Base-by-base conservation (phyloP, 2,113 vertebrate genomes). In the Oreochromis aureus region DNA sequence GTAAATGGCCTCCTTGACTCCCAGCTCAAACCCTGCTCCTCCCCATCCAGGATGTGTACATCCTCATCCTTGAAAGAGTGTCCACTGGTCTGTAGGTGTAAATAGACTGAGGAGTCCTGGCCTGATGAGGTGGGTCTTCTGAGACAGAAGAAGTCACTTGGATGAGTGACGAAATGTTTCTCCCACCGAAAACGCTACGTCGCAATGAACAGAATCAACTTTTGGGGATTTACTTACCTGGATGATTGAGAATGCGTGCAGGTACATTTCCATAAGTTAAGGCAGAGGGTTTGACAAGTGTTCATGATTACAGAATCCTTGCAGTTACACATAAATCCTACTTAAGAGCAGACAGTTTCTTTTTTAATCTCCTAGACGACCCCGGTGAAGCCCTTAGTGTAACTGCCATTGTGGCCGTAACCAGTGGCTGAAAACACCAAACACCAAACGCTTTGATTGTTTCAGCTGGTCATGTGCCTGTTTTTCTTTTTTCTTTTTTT, bases 161-260 rank as follows among this genome's bases (percentile, higher is more conserved):
- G 55, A 58, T 58, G 0, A 0, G 24, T 58, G 4, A 58, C 0
- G 2, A 0, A 58, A 30, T 0, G 13, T 58, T 58, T 58, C 24
- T 58, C 24, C 55, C 7, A 30, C 55, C 15, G 55, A 58, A 30
- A 58, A 58, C 0, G 2, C 1, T 0, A 5, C 24, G 3, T 34
- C 30, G 30, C 32, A 16, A 61, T 34, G 58, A 61, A 61, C 58
- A 61, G 58, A 61, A 61, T 61, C 58, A 34, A 34, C 58, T 61
- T 61, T 61, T 61, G 3, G 30, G 8, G 30, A 61, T 61, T 61
- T 18, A 61, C 58, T 34, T 34, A 61, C 0, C 0, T 61, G 58
- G 58, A 61, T 61, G 58, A 61, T 61, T 61, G 58, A 61, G 58
- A 5, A 0, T 61, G 58, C 3, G 0, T 61, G 30, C 18, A 61